Evolutionary conservation across 2,113 vertebrate species (phyloP), one percentile per base, ranked within the genome.

Genomic region (Podilymbus podiceps): DNA sequence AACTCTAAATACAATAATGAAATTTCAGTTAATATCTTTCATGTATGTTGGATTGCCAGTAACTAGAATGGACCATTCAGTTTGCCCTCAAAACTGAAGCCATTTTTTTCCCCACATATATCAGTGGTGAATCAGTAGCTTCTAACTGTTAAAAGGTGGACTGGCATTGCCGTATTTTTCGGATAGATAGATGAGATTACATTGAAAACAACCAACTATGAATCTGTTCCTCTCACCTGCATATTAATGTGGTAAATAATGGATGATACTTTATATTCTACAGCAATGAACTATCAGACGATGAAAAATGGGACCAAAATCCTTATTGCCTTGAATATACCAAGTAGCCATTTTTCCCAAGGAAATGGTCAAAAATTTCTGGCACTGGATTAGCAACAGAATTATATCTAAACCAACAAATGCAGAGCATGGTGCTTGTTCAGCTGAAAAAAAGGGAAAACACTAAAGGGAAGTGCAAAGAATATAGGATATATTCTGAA

Each of bases 1-100:
- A 97, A 98, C 49, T 85, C 85, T 85, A 94, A 97, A 97, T 85
- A 90, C 76, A 93, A 96, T 90, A 1, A 92, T 83, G 83, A 93
- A 74, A 96, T 97, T 97, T 96, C 91, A 96, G 56, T 97, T 95
- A 86, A 87, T 90, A 56, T 83, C 8, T 91, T 96, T 77, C n/a
- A 31, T 47, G 46, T 46, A 22, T 44, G 14, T 84, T 63, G 50
- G 25, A 59, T 68, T 85, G 44, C 47, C 52, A 68, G n/a, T 74
- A 74, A 42, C 46, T 88, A 84, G 42, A 90, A 74, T 24, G 8
- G 13, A 5, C 55, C 19, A 1, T 40, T 90, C 75, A 68, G 12
- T 72, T 75, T 89, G 44, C 40, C 47, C 21, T 89, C 9, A 33
- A 89, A 81, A 89, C 12, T 14, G 49, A 72, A 89, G 13, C 9